Percentiles rank a stretch among this genome's conserved stretches.
These are phyloP conservation scores for Mesoclemmys tuberculata DNA, from an alignment of 2,113 vertebrate genomes.

Conservation along the genomic window DNA sequence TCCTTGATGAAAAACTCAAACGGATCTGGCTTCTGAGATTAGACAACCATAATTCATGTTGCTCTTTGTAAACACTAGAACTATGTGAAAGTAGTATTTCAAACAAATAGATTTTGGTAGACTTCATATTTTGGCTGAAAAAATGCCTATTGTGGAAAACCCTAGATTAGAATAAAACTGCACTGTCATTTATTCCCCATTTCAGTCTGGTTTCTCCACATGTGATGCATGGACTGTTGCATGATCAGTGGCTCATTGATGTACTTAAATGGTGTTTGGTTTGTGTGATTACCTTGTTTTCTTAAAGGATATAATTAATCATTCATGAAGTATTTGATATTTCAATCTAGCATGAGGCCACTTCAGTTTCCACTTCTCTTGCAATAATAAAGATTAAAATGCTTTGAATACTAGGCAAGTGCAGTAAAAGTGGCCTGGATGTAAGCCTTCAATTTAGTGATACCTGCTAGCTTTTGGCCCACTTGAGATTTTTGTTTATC, in stretches of 20 bases:
- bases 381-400: neutral
- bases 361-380: neutral
- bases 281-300: neutral
- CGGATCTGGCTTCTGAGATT: conserved; percentile 62
- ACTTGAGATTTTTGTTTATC: neutral
- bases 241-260: neutral
- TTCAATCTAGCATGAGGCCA: neutral
- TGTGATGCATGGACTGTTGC: neutral
- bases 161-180: no score
- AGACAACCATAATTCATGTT: neutral
- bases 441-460: neutral
- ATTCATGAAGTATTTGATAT: no score
- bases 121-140: neutral
- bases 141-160: neutral
- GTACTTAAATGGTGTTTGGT: neutral
- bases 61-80: neutral
- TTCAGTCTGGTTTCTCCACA: no score
- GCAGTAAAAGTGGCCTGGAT: neutral
- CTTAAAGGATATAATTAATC: neutral
- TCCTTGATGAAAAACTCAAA: conserved; percentile 42
- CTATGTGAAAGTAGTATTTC: neutral
- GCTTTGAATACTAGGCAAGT: rapidly evolving
- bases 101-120: neutral
- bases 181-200: no score
- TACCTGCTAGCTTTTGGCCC: neutral